phyloP scores from a whole-genome alignment of 2,888 invertebrate genomes.

The Mythimna ferrago region DNA sequence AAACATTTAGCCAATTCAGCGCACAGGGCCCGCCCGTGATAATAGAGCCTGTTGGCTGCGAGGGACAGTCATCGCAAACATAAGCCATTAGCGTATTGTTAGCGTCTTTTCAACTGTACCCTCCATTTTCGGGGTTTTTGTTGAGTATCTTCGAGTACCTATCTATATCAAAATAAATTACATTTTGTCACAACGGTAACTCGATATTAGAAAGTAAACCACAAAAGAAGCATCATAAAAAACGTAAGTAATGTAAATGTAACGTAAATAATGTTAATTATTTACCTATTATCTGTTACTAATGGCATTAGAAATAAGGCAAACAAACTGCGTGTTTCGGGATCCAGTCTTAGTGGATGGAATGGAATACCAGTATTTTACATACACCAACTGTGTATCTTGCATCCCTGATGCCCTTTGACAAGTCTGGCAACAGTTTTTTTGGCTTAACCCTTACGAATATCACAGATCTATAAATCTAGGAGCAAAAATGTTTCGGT shows the following conservation, averaged over 20 bases:
- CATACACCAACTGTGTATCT: no score
- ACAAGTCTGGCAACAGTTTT: no score
- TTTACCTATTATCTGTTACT: slow-evolving; percentile 12
- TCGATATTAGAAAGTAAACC: slow-evolving; percentile 42
- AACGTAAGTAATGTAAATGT: slow-evolving; percentile 10
- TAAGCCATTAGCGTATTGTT: slow-evolving; percentile 89
- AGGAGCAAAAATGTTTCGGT: no score
- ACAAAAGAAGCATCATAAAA: slow-evolving; percentile 26
- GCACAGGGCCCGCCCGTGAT: slow-evolving; percentile 84
- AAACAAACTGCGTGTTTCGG: no score
- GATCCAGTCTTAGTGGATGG: no score
- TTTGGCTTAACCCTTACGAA: no score
- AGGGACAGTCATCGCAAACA: slow-evolving; percentile 88
- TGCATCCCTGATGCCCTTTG: no score
- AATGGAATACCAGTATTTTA: no score
- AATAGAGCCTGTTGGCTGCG: slow-evolving; percentile 87
- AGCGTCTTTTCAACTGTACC: slow-evolving; percentile 82
- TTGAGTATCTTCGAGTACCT: slow-evolving; percentile 72
- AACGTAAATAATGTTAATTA: no score
- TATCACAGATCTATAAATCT: no score
- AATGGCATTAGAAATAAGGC: slow-evolving; percentile 9
- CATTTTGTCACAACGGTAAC: slow-evolving; percentile 50
- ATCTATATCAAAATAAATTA: slow-evolving; percentile 68
- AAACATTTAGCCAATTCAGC: slow-evolving; percentile 90
- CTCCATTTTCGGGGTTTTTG: slow-evolving; percentile 76